phyloP scores from a whole-genome alignment of 2,888 invertebrate genomes.

The Mythimna pallens region DNA sequence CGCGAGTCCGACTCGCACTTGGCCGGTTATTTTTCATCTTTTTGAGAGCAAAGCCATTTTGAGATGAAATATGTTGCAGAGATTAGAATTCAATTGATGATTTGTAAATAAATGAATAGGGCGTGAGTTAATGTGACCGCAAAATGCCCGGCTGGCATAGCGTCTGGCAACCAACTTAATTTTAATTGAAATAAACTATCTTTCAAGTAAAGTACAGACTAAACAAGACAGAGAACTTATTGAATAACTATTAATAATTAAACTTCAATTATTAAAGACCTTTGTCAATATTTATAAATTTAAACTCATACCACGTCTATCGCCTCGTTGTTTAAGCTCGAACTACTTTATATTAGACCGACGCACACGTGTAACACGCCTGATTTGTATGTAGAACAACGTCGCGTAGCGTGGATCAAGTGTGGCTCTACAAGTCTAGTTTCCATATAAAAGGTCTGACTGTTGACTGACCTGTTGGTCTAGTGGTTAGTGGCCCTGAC shows the following conservation, averaged over 20 bases:
- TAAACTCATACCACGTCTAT: neutral
- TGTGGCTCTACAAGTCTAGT: too few relatives aligned
- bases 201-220: neutral
- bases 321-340: too few relatives aligned
- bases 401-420: too few relatives aligned
- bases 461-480: too few relatives aligned
- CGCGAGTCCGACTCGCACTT: too few relatives aligned
- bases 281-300: neutral
- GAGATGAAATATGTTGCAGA: neutral
- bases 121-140: neutral
- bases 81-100: neutral
- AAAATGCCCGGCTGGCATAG: neutral
- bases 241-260: slow-evolving; percentile 1
- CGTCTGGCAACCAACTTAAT: neutral
- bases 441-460: too few relatives aligned
- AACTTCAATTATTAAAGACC: neutral
- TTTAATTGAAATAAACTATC: neutral
- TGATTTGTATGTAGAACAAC: too few relatives aligned
- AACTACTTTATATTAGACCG: too few relatives aligned
- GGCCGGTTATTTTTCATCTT: neutral
- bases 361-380: too few relatives aligned
- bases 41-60: neutral
- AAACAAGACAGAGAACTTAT: neutral
- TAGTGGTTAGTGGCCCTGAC: too few relatives aligned
- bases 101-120: too few relatives aligned